phyloP scores from a whole-genome alignment of 2,113 vertebrate genomes.

The Ammodramus savannarum region DNA sequence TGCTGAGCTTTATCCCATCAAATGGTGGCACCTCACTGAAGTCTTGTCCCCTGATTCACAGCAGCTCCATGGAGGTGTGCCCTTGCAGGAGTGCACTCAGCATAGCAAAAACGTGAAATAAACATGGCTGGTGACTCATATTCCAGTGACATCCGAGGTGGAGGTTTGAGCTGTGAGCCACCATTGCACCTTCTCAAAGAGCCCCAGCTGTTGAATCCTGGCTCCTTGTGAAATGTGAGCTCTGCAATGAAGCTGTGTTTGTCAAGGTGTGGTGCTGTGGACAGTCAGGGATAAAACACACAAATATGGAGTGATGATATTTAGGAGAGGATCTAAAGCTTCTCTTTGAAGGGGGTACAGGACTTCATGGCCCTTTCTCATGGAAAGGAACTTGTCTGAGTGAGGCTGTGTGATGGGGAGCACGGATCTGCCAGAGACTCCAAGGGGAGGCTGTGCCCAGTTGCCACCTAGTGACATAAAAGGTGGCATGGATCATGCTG shows the following conservation, averaged over 20 bases:
- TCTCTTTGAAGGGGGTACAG: not conserved
- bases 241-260: not conserved
- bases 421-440: not conserved
- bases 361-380: not conserved
- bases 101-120: not conserved
- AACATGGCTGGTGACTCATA: not conserved
- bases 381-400: not conserved
- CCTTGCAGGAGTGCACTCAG: not conserved
- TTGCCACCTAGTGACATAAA: not conserved
- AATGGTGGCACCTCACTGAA: not conserved
- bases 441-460: not conserved
- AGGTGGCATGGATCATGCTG: too few relatives aligned
- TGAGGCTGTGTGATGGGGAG: fast-evolving
- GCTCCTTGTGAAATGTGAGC: not conserved
- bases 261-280: not conserved
- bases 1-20: not conserved
- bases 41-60: not conserved
- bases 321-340: not conserved
- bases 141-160: not conserved
- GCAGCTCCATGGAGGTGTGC: not conserved
- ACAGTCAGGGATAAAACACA: not conserved
- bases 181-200: not conserved
- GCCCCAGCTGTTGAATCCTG: not conserved
- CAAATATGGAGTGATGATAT: not conserved
- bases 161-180: not conserved